Base-by-base conservation (phyloP, 2,888 invertebrate species). In the Drosophila mimetica region DNA sequence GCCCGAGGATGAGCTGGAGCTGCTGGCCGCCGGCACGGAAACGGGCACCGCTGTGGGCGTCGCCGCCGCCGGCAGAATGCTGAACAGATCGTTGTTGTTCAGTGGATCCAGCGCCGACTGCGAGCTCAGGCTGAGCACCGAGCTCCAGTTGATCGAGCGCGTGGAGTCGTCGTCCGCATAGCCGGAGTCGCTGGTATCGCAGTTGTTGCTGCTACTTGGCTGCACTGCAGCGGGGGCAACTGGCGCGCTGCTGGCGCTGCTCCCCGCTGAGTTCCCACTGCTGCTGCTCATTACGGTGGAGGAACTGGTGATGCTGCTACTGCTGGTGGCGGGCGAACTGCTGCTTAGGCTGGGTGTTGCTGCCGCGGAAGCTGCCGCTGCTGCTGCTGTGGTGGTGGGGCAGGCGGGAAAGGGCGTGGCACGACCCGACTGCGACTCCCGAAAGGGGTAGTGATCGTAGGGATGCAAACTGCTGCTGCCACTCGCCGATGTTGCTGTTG, bases 61-160 rank as follows among this genome's bases (percentile, higher is more conserved):
- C 48, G 86, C 80, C 13, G 89, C 88, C 36, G 91, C 88, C 14
- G 91, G 91, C 58, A 91, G 70, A 58, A 90, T 90, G 58, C 90
- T 89, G 47, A 91, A 95, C 79, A 96, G 93, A 93, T 96, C 96
- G 92, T 96, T 96, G 92, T 96, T 95, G 90, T 95, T 95, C 47
- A 95, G 92, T 76, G 96, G 96, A 92, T 97, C 97, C 61, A 97
- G 93, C 90, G 96, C 96, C 70, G 96, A 96, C 90, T 97, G 96
- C 77, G 96, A 96, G 80, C 96, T 96, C 50, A 97, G 93, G 90
- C 96, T 96, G 76, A 97, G 93, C 86, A 97, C 97, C 52, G 97
- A 97, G 91, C 97, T 96, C 97, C 97, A 97, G 92, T 97, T 97
- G 92, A 97, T 97, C 85, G 96, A 94, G 81, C 96, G 94, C 89